A percentile compares a stretch with the other conserved stretches of the same genome.
These are phyloP conservation scores for Leguminivora glycinivorella DNA, from an alignment of 1,140 invertebrate species.

Conservation along the genomic window DNA sequence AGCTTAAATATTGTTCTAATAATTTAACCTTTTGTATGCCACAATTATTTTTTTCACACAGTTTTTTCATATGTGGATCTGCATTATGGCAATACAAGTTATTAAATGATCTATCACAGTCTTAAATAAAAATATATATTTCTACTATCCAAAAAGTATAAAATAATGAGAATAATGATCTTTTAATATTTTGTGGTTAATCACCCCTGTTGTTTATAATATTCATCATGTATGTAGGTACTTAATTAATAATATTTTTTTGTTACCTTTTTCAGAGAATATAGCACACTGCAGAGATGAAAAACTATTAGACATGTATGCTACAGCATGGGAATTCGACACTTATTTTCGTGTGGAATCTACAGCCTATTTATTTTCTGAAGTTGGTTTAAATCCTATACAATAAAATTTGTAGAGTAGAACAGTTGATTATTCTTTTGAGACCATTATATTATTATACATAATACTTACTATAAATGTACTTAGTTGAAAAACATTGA, in stretches of 20 bases:
- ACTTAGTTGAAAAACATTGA: conserved; percentile 1
- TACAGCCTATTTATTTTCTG: conserved; percentile 64
- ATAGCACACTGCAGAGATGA: conserved; percentile 72
- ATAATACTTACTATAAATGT: background rate
- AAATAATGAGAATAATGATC: no score
- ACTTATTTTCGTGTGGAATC: conserved; percentile 53
- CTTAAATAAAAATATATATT: no score
- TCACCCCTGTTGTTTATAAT: no score
- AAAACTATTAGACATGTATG: conserved; percentile 62
- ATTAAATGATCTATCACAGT: no score
- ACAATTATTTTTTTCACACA: no score
- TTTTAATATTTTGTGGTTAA: no score
- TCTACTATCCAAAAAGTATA: no score
- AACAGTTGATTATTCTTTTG: background rate
- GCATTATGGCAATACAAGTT: no score
- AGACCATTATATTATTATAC: background rate
- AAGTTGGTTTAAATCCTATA: conserved; percentile 49
- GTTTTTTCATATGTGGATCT: no score
- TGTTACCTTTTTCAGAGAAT: conserved; percentile 71
- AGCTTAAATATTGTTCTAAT: no score
- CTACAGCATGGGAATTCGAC: conserved; percentile 63
- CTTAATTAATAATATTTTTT: conserved; percentile 11
- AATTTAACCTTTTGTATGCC: no score
- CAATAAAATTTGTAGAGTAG: conserved; percentile 16
- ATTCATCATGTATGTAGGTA: no score